A percentile compares a stretch with the other conserved stretches of the same genome.
phyloP scores from a whole-genome alignment of 2,113 vertebrate genomes.

The Cyanoderma ruficeps region DNA sequence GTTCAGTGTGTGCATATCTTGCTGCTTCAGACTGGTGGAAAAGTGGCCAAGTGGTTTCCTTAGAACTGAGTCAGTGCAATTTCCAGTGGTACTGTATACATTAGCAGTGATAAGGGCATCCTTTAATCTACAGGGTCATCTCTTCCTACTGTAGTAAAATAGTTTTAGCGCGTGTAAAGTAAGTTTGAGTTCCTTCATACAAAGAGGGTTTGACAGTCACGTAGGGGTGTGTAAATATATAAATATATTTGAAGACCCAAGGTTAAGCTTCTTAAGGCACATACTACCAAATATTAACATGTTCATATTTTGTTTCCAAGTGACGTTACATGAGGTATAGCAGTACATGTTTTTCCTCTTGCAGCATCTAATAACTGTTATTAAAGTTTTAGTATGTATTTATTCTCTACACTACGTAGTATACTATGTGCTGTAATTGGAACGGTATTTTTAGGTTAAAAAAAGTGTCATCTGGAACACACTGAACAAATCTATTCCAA shows the following conservation, averaged over 20 bases:
- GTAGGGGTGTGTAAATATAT: not conserved
- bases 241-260: not conserved
- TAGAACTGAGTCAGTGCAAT: not conserved
- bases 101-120: constrained; percentile 55
- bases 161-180: constrained; percentile 20
- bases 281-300: not conserved
- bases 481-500: not conserved
- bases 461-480: not conserved
- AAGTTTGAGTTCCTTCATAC: constrained; percentile 31
- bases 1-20: not conserved
- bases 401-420: not conserved
- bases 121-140: constrained; percentile 66
- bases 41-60: not conserved
- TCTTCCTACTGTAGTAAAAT: constrained; percentile 65
- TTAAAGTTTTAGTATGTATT: not conserved
- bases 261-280: not conserved
- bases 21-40: not conserved
- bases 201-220: not conserved
- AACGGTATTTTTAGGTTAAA: not conserved
- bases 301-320: not conserved
- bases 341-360: not conserved
- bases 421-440: not conserved
- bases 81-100: constrained; percentile 61
- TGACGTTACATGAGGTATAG: not conserved
- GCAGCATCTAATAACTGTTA: not conserved